Conservation (phyloP, 2,888 invertebrate genomes). For the Parthenolecanium corni region DNA sequence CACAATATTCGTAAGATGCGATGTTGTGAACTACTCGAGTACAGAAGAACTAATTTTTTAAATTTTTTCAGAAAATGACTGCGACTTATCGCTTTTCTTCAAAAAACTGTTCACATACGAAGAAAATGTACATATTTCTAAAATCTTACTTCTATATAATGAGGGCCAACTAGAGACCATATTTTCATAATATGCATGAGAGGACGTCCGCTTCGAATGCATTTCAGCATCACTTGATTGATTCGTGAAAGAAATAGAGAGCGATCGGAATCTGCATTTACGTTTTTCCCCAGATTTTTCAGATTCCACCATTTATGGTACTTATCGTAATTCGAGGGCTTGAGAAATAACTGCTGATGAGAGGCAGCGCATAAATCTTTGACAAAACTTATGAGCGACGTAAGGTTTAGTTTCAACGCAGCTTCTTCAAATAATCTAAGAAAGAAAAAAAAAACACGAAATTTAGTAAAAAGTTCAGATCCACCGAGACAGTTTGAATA, state of each 20-base stretch:
- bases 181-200: slow-evolving; percentile 79
- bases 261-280: slow-evolving; percentile 33
- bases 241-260: slow-evolving; percentile 63
- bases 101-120: background rate
- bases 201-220: slow-evolving; percentile 74
- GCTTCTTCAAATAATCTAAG: slow-evolving; percentile 72
- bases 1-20: too few species aligned
- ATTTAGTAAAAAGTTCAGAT: too few species aligned
- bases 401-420: slow-evolving; percentile 72
- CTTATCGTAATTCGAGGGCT: slow-evolving; percentile 1
- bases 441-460: slow-evolving; percentile 12
- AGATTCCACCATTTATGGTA: slow-evolving; percentile 42
- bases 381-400: slow-evolving; percentile 70
- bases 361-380: slow-evolving; percentile 75
- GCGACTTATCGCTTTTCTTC: too few species aligned
- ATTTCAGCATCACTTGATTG: slow-evolving; percentile 77
- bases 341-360: slow-evolving; percentile 54
- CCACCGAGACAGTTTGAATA: too few species aligned
- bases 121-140: too few species aligned
- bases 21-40: too few species aligned
- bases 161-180: slow-evolving; percentile 86
- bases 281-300: slow-evolving; percentile 41
- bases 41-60: too few species aligned
- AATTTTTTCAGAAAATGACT: too few species aligned
- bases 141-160: slow-evolving; percentile 86